Base-by-base conservation (phyloP, 2,113 vertebrate species). In the Cyprinodon variegatus region DNA sequence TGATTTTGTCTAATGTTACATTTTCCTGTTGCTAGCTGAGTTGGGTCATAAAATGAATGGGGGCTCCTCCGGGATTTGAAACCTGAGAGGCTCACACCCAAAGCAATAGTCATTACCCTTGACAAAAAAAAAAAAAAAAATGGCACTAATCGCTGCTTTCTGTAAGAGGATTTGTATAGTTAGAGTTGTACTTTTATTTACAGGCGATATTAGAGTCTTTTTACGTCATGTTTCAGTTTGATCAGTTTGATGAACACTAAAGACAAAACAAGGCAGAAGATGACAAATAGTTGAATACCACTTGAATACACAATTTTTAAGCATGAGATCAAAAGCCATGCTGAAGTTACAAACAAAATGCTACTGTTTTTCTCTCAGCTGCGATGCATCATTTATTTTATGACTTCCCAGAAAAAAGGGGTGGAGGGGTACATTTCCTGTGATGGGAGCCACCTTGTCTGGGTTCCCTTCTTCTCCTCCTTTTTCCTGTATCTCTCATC, bases 351-450 rank as follows among this genome's bases (percentile, higher is more conserved):
- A 57, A 20, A 20, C 50, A 57, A 57, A 57, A 9, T 57, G 17
- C 50, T 57, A 50, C 20, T n/a, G 13, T 53, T 3, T 57, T 9
- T 57, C 50, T 57, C 6, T 57, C 20, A n/a, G 60, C 86, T 83
- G 80, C 9, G 37, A 76, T 84, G 79, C 60, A 88, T 92, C 77
- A 85, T 71, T 39, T 38, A 22, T 43, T 65, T 12, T 36, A 39
- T 63, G 70, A 62, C 68, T 63, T 68, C 83, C 63, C n/a, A 14
- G 66, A 65, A 70, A 76, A 70, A 39, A 57, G 20, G 60, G 82
- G 50, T 0, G 36, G 85, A 79, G 73, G 68, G 70, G 76, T 73
- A 83, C 76, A 85, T 86, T 89, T 93, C 83, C 88, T 86, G 79
- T 71, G 37, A 45, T n/a, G 37, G 62, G 67, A n/a, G 71, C 72